phyloP scores from a whole-genome alignment of 2,113 vertebrate species.

The Ia io region DNA sequence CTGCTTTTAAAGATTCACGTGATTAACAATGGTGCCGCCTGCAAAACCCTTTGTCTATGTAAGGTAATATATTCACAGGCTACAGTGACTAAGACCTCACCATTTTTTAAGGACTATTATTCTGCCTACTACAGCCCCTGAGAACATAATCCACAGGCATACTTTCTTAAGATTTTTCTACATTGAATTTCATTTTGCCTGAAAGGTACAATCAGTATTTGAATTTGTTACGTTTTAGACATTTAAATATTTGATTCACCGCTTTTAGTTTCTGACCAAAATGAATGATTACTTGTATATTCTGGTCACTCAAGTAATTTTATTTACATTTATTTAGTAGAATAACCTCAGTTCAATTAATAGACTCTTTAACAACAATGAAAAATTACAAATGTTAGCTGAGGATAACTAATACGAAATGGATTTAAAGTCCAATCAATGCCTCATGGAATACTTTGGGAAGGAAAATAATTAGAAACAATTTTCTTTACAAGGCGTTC shows the following conservation, averaged over 20 bases:
- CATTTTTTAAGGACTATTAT: not conserved
- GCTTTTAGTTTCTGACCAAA: slow-evolving; percentile 7
- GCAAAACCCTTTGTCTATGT: not conserved
- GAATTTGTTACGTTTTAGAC: not conserved
- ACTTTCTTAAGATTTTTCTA: not conserved
- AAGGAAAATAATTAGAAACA: slow-evolving; percentile 56
- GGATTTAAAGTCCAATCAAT: slow-evolving; percentile 45
- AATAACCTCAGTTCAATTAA: slow-evolving; percentile 12
- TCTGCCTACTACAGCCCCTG: not conserved
- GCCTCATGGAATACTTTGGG: slow-evolving; percentile 13
- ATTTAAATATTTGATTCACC: not conserved
- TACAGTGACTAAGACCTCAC: not conserved
- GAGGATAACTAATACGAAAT: slow-evolving; percentile 31
- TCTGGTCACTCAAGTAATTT: not conserved
- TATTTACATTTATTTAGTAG: slow-evolving; percentile 34
- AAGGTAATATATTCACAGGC: not conserved
- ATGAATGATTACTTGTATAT: not conserved
- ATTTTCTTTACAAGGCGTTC: slow-evolving; percentile 31
- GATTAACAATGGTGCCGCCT: not conserved
- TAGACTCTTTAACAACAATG: not conserved
- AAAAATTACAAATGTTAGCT: slow-evolving; percentile 32
- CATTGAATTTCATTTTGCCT: not conserved
- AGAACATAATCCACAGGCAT: not conserved
- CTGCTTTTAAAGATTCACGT: not conserved
- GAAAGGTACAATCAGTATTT: not conserved